Conservation (phyloP, 2,888 invertebrate genomes). For the Aporophyla lueneburgensis region DNA sequence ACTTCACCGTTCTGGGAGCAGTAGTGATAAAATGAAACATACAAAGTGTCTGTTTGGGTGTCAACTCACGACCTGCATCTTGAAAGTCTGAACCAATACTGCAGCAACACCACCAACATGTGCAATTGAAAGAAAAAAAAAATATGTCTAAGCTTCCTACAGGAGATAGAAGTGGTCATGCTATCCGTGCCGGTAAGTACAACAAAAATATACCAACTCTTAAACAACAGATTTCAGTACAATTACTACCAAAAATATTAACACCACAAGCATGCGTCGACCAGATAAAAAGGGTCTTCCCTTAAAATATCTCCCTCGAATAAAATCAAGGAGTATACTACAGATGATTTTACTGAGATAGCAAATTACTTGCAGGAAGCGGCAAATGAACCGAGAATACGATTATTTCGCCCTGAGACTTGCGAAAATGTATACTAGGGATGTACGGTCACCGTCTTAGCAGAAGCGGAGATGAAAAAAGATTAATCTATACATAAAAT, state of each 20-base stretch:
- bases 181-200: too few relatives aligned
- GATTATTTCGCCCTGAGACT: conserved; percentile 84
- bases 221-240: conserved; percentile 31
- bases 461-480: not conserved
- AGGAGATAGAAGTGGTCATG: too few relatives aligned
- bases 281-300: conserved; percentile 47
- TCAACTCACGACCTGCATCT: too few relatives aligned
- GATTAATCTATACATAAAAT: too few relatives aligned
- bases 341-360: conserved; percentile 78
- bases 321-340: conserved; percentile 74
- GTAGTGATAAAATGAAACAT: too few relatives aligned
- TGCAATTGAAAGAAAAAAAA: too few relatives aligned
- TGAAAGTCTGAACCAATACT: too few relatives aligned
- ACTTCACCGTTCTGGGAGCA: too few relatives aligned
- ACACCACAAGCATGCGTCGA: conserved; percentile 36
- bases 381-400: conserved; percentile 85
- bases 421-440: conserved; percentile 80
- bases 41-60: too few relatives aligned
- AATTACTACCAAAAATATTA: conserved; percentile 28
- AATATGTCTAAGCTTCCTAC: too few relatives aligned
- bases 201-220: not conserved
- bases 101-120: too few relatives aligned
- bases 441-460: not conserved
- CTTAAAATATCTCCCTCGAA: conserved; percentile 55
- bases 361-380: conserved; percentile 84